Evolutionary conservation across 2,888 invertebrate genomes (phyloP).

Genomic region (Heliconius sara): DNA sequence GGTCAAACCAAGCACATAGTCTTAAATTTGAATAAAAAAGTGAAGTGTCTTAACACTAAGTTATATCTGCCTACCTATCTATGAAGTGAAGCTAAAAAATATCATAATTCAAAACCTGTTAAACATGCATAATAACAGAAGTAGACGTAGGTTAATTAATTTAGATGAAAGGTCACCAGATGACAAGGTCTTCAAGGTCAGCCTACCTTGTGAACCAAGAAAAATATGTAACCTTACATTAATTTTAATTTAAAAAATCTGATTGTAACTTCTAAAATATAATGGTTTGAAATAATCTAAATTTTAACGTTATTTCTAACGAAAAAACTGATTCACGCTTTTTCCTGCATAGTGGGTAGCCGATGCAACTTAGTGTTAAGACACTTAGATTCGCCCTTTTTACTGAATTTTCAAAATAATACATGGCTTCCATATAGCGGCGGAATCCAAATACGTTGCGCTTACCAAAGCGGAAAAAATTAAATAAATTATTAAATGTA

Average conservation of each 20-base stretch:
- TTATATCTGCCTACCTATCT: not conserved
- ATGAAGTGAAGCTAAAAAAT: not conserved
- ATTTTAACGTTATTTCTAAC: not conserved
- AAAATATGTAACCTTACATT: not conserved
- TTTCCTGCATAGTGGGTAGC: not conserved
- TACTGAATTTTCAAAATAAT: too few relatives aligned
- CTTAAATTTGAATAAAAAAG: not conserved
- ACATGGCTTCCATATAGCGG: too few relatives aligned
- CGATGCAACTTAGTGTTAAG: not conserved
- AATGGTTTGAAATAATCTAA: not conserved
- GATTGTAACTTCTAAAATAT: not conserved
- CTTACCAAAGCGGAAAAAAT: not conserved
- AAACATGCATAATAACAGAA: not conserved
- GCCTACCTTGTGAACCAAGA: not conserved
- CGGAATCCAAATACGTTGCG: too few relatives aligned
- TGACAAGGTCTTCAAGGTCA: conserved; percentile 5
- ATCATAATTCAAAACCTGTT: not conserved
- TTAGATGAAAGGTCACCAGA: conserved; percentile 7
- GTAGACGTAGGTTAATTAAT: not conserved
- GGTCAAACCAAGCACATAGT: not conserved
- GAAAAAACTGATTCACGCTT: not conserved
- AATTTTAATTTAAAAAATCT: not conserved
- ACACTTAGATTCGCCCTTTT: too few relatives aligned
- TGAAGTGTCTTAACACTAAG: not conserved
- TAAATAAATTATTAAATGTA: too few relatives aligned